Base-by-base conservation (phyloP, 1,140 invertebrate species). In the Hycleus phaleratus region DNA sequence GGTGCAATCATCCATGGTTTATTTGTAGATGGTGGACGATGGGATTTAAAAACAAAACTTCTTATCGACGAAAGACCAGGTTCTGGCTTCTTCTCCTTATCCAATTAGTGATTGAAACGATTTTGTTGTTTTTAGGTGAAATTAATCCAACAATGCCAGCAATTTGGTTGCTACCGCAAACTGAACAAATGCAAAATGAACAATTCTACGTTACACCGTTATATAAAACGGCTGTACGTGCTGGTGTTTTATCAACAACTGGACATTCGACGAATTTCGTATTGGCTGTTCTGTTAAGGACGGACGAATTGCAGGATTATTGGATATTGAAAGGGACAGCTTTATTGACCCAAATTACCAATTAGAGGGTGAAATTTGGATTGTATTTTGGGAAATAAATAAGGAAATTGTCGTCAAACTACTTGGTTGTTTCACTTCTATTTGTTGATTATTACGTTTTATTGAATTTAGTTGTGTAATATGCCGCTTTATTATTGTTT, bases 251-350 rank as follows among this genome's bases (percentile, higher is more conserved):
- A 4, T 92, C 90, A 24, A 93, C 91, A 0, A 93, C 90, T 3
- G 91, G 91, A 2, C 90, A 92, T 68, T 93, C 90, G 50, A 93
- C 91, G 1, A 94, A 93, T 75, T 93, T 91, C 72, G 87, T 95
- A 4, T 79, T 93, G 4, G 76, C 87, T n/a, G 82, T 92, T 0
- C 74, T 91, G 32, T 68, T 95, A 46, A 83, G 85, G 4, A 82
- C 86, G 1, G 62, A 74, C 10, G 73, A 78, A 56, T 67, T 74
- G 7, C 77, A 83, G 58, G 82, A 85, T 57, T 91, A 88, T 68
- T 95, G 91, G 91, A 91, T 93, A 59, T 79, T 90, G 32, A 87
- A 88, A 67, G 91, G 90, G 54, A 89, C 90, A 2, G 91, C 91
- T 4, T 74, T 93, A 5, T 77, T 93, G 3, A 89, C 88, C 46